Percentiles rank a stretch among this genome's conserved stretches.
These are phyloP conservation scores for Cavia aperea DNA, from an alignment of 2,113 vertebrate genomes.

Conservation along the genomic window DNA sequence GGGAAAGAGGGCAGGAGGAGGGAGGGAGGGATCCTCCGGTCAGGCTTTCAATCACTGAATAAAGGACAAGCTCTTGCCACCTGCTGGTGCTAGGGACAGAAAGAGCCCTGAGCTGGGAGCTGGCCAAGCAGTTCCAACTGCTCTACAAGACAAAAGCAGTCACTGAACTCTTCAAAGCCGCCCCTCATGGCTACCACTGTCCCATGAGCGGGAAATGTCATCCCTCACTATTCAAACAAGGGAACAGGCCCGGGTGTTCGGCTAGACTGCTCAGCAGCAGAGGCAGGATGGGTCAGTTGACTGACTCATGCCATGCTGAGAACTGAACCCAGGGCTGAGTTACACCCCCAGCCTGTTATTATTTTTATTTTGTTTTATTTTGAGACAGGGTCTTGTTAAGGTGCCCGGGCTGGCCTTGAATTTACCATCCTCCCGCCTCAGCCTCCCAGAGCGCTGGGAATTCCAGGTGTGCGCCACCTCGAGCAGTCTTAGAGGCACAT, in stretches of 20 bases:
- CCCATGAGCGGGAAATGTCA: neutral
- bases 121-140: neutral
- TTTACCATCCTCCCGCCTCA: neutral
- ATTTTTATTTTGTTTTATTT: neutral
- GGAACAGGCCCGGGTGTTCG: neutral
- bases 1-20: neutral
- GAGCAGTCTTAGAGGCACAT: neutral
- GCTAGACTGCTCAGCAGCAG: neutral
- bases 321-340: neutral
- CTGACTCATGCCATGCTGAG: neutral
- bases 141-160: neutral
- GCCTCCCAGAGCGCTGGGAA: neutral
- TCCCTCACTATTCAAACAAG: neutral
- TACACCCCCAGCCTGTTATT: neutral
- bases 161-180: neutral
- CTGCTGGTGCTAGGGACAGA: neutral
- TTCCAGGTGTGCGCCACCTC: neutral
- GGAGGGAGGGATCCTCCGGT: neutral
- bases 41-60: neutral
- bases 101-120: neutral
- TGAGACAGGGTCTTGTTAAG: neutral
- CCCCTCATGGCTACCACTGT: neutral
- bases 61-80: neutral
- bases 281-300: neutral
- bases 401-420: neutral